Evolutionary conservation across 2,797 vertebrate genomes (phyloP).

Genomic region (Limosa lapponica): DNA sequence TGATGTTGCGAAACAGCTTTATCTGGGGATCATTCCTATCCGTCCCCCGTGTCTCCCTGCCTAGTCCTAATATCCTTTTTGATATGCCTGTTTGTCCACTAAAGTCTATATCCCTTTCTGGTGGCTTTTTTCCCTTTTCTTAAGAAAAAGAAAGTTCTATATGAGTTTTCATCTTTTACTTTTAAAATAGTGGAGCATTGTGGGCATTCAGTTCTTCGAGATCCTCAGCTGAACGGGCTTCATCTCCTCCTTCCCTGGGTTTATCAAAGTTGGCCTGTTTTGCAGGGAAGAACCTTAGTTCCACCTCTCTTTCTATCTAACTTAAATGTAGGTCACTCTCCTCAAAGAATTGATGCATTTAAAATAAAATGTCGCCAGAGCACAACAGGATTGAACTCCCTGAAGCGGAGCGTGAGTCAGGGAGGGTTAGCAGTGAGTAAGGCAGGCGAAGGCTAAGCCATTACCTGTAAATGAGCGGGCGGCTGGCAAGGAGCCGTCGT

Average conservation of each 20-base stretch:
- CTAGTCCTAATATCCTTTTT: not conserved
- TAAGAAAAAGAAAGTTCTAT: not conserved
- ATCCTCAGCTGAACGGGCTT: not conserved
- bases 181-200: not conserved
- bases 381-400: not conserved
- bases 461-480: not conserved
- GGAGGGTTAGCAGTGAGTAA: not conserved
- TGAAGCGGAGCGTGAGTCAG: not conserved
- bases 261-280: not conserved
- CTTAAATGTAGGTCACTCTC: not conserved
- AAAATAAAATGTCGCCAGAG: not conserved
- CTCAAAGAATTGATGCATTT: not conserved
- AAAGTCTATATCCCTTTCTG: not conserved
- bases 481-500: not conserved
- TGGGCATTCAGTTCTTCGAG: not conserved
- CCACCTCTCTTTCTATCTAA: not conserved
- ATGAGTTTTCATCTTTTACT: not conserved
- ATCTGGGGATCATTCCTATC: not conserved
- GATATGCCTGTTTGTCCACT: not conserved
- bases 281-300: not conserved
- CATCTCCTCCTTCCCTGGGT: not conserved
- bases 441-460: not conserved
- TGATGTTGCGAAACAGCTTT: not conserved
- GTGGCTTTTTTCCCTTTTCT: not conserved
- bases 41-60: accelerated